A percentile compares a stretch with the other conserved stretches of the same genome.
Conservation (phyloP, 2,888 invertebrate species). For the Dichetophora obliterata region DNA sequence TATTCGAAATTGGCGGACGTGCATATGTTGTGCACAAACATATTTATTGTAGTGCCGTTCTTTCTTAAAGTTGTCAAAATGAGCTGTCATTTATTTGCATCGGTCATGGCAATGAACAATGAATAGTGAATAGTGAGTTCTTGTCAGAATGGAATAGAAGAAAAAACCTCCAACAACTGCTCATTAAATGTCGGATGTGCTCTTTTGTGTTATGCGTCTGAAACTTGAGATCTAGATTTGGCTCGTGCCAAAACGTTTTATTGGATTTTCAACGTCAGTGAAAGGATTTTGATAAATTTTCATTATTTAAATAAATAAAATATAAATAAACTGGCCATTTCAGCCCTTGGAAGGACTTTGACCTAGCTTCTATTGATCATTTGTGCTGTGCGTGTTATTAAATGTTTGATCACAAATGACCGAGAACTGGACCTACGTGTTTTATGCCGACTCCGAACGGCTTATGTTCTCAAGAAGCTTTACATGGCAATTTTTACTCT, state of each 20-base stretch:
- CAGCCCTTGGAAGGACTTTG: too few species aligned
- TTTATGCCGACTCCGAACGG: too few species aligned
- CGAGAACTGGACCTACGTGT: too few species aligned
- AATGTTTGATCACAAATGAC: too few species aligned
- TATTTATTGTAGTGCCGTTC: background rate
- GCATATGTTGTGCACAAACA: constrained; percentile 54
- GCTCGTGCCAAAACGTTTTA: constrained; percentile 18
- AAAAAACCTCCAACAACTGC: constrained; percentile 51
- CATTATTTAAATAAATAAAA: too few species aligned
- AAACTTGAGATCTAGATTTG: constrained; percentile 1
- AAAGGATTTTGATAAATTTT: too few species aligned
- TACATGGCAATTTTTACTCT: too few species aligned
- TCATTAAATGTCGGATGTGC: constrained; percentile 59
- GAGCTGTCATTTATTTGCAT: constrained; percentile 25
- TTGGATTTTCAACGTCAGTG: too few species aligned
- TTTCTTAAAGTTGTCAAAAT: constrained; percentile 3
- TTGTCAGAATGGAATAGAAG: background rate
- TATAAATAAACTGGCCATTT: too few species aligned
- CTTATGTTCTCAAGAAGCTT: too few species aligned
- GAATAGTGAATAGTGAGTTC: background rate
- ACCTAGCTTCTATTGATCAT: too few species aligned
- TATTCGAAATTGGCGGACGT: constrained; percentile 46
- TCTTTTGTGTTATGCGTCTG: constrained; percentile 44
- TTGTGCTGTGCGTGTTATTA: too few species aligned
- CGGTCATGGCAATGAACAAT: background rate